Conservation (phyloP, 2,797 vertebrate species). For the Halcyon smyrnensis region DNA sequence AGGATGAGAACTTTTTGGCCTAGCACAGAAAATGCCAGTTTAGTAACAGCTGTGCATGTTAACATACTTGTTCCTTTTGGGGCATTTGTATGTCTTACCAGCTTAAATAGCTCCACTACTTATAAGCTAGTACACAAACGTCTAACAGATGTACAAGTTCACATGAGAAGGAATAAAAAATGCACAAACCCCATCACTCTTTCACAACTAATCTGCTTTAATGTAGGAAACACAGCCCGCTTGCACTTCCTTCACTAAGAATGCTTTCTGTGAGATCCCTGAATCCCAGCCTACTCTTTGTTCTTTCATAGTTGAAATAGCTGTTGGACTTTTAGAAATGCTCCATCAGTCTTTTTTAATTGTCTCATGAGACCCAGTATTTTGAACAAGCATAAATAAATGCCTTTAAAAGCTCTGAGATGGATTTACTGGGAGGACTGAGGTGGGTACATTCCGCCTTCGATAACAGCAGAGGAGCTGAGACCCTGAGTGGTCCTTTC, state of each 20-base stretch:
- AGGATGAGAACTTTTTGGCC: background rate
- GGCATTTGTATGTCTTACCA: constrained; percentile 28
- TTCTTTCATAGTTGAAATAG: constrained; percentile 47
- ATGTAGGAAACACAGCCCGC: constrained; percentile 14
- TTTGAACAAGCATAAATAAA: constrained; percentile 34
- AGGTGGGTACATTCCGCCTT: background rate
- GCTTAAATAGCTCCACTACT: constrained; percentile 39
- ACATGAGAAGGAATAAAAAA: constrained; percentile 45
- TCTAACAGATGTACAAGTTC: constrained; percentile 60
- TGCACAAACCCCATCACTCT: background rate
- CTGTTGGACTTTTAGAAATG: background rate
- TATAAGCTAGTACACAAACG: constrained; percentile 34
- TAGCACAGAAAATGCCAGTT: constrained; percentile 5
- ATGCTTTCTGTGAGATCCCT: constrained; percentile 10
- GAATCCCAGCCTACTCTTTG: constrained; percentile 50
- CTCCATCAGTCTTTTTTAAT: constrained; percentile 34
- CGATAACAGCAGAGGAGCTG: background rate
- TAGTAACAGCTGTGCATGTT: constrained; percentile 6
- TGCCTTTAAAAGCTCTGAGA: background rate
- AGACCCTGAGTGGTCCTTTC: background rate
- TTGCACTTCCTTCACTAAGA: background rate
- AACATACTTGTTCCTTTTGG: constrained; percentile 17
- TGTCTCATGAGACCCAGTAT: constrained; percentile 33
- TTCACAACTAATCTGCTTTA: constrained; percentile 52
- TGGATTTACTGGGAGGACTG: background rate